Conservation (phyloP, 2,113 vertebrate species). For the Candoia aspera region DNA sequence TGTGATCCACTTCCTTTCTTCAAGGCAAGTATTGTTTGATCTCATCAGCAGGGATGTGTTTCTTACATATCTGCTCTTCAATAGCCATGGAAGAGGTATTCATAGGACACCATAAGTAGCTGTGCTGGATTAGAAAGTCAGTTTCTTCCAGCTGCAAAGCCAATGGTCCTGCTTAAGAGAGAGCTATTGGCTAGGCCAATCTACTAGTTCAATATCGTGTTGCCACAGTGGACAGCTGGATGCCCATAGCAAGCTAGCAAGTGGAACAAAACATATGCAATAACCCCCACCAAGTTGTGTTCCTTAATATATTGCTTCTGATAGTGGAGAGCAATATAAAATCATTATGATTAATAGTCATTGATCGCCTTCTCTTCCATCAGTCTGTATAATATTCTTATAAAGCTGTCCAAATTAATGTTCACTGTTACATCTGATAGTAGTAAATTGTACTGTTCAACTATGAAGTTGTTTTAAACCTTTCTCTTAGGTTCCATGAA, state of each 20-base stretch:
- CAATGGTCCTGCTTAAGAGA: not conserved
- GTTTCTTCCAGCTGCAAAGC: slow-evolving; percentile 23
- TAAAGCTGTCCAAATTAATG: not conserved
- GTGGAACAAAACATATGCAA: not conserved
- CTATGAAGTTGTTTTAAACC: not conserved
- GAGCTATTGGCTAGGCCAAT: not conserved
- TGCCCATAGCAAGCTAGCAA: not conserved
- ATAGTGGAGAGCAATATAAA: not conserved
- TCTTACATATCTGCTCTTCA: slow-evolving; percentile 1
- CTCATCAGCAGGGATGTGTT: not conserved
- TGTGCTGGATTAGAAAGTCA: not conserved
- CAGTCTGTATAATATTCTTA: not conserved
- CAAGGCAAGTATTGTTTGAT: not conserved
- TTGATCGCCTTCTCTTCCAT: not conserved
- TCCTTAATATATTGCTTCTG: not conserved
- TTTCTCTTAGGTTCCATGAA: not conserved
- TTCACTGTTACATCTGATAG: not conserved
- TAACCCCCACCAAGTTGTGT: too few species aligned
- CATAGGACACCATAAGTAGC: not conserved
- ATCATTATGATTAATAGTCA: not conserved
- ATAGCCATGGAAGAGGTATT: not conserved
- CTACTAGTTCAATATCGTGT: not conserved
- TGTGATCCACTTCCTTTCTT: not conserved
- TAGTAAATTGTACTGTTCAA: not conserved
- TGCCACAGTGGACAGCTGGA: not conserved